These are phyloP conservation scores for Serrognathus titanus DNA, from an alignment of 2,888 invertebrate genomes.

Conservation along the genomic window DNA sequence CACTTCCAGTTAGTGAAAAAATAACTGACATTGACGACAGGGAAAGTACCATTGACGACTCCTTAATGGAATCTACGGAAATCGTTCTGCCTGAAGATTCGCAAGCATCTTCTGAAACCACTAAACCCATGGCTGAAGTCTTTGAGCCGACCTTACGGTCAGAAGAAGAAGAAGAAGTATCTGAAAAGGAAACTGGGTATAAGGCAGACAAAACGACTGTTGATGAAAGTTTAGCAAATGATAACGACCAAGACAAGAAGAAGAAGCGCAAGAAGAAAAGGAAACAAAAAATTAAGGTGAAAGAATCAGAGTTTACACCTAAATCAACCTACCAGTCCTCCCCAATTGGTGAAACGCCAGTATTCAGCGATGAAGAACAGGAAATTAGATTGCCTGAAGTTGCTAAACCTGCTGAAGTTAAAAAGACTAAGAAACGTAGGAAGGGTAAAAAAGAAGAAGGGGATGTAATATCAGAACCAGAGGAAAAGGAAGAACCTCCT, in stretches of 20 bases:
- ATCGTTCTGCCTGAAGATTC: conserved; percentile 52
- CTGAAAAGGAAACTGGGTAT: conserved; percentile 63
- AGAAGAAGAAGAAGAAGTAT: conserved; percentile 49
- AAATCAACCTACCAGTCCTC: conserved; percentile 48
- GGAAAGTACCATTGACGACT: conserved; percentile 47
- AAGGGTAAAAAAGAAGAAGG: conserved; percentile 43
- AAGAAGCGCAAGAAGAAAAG: conserved; percentile 47
- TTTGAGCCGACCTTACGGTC: conserved; percentile 38
- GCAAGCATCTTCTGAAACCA: conserved; percentile 52
- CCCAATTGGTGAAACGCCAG: conserved; percentile 39
- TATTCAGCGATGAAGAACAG: conserved; percentile 46
- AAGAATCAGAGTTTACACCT: conserved; percentile 51
- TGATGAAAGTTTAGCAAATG: conserved; percentile 55
- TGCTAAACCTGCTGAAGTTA: conserved; percentile 30
- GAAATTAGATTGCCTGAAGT: conserved; percentile 16
- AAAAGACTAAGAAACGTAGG: conserved; percentile 41
- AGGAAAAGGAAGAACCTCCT: conserved; percentile 31
- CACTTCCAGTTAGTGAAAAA: conserved; percentile 25
- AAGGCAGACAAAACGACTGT: conserved; percentile 66
- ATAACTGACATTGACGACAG: conserved; percentile 33
- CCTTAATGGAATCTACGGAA: conserved; percentile 55
- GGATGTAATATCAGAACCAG: conserved; percentile 26
- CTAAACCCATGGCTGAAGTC: conserved; percentile 52
- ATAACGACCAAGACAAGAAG: conserved; percentile 42
- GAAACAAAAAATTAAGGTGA: no score